Evolutionary conservation across 1,140 invertebrate genomes (phyloP).

Genomic region (Bombus superbus): DNA sequence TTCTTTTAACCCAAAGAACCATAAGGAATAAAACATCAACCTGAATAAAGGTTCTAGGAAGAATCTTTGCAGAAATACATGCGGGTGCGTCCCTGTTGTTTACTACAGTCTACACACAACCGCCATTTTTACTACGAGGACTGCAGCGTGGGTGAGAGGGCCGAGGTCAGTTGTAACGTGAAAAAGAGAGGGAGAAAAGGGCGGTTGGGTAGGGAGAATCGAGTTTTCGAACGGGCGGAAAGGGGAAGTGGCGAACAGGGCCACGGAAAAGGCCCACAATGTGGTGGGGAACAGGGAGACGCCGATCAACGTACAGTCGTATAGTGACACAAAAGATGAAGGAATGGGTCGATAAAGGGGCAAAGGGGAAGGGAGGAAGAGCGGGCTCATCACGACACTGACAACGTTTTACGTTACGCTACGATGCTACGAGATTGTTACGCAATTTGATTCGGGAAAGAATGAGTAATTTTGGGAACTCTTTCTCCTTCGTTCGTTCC

Average conservation of each 20-base stretch:
- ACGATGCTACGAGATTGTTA: slow-evolving; percentile 74
- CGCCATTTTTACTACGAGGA: slow-evolving; percentile 78
- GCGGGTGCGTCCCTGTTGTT: slow-evolving; percentile 51
- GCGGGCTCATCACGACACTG: slow-evolving; percentile 50
- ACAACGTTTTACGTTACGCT: slow-evolving; percentile 77
- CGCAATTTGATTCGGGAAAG: slow-evolving; percentile 70
- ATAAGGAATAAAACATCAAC: neutral
- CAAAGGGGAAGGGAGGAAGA: slow-evolving; percentile 16
- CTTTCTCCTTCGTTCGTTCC: slow-evolving; percentile 11
- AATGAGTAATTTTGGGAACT: slow-evolving; percentile 67
- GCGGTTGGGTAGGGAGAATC: slow-evolving; percentile 26
- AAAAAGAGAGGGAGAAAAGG: slow-evolving; percentile 5
- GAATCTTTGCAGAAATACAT: neutral
- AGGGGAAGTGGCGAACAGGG: slow-evolving; percentile 49
- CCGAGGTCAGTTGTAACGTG: slow-evolving; percentile 72
- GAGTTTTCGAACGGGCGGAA: slow-evolving; percentile 60
- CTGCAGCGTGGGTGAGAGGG: slow-evolving; percentile 77
- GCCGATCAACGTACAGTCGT: slow-evolving; percentile 5
- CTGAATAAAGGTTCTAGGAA: neutral
- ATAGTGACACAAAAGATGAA: slow-evolving; percentile 33
- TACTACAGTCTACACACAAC: slow-evolving; percentile 69
- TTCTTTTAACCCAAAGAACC: too few relatives aligned
- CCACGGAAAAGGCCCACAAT: slow-evolving; percentile 44
- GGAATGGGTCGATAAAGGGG: slow-evolving; percentile 32
- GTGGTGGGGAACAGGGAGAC: slow-evolving; percentile 16